Evolutionary conservation across 2,113 vertebrate genomes (phyloP).

Genomic region (Chlorodrepanis virens): DNA sequence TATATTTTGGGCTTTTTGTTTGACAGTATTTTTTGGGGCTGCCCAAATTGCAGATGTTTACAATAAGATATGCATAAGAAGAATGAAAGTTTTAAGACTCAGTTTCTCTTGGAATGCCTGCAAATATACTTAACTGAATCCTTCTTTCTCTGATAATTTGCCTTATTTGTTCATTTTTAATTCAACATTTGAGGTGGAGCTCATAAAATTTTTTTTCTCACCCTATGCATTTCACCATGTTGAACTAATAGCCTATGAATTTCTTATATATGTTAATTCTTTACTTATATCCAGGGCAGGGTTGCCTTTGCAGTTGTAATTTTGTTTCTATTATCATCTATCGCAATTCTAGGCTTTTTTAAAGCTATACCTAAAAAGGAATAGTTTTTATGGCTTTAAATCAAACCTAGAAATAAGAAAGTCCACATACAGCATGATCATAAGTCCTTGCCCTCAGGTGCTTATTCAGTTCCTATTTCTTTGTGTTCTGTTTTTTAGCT

Average conservation of each 20-base stretch:
- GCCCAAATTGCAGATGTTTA: not conserved
- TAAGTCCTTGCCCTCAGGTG: not conserved
- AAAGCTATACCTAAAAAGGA: not conserved
- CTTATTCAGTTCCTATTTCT: not conserved
- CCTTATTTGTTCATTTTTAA: not conserved
- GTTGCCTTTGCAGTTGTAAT: not conserved
- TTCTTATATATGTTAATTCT: not conserved
- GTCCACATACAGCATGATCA: not conserved
- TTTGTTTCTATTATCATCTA: not conserved
- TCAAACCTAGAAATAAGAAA: not conserved
- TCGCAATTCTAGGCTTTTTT: not conserved
- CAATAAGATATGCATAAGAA: not conserved
- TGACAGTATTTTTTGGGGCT: not conserved
- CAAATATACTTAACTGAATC: constrained; percentile 23
- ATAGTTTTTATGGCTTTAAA: not conserved
- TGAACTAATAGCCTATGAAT: not conserved
- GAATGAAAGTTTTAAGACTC: not conserved
- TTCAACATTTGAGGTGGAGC: not conserved
- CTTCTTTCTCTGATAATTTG: constrained; percentile 17
- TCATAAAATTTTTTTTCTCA: not conserved
- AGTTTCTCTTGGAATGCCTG: not conserved
- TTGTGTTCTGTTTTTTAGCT: not conserved
- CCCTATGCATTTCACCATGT: not conserved
- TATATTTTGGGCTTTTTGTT: not conserved
- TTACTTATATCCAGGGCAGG: not conserved